Conservation (phyloP, 2,888 invertebrate genomes). For the Chalcis sispes region DNA sequence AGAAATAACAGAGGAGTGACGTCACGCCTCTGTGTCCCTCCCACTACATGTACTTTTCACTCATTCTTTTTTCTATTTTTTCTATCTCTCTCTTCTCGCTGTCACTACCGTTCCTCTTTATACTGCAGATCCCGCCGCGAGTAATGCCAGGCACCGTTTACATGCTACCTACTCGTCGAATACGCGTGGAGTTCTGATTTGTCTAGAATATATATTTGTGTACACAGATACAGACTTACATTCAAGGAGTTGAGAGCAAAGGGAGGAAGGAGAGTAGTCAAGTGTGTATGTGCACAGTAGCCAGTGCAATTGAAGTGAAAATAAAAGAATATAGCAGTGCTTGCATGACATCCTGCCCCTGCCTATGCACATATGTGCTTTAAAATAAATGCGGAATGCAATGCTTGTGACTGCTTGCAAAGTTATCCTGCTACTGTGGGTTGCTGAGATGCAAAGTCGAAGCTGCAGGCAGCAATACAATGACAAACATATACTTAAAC, state of each 20-base stretch:
- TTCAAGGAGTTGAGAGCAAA: constrained; percentile 14
- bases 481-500: constrained; percentile 21
- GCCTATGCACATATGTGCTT: constrained; percentile 25
- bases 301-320: constrained; percentile 1
- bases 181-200: constrained; percentile 22
- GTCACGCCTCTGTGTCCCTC: constrained; percentile 7
- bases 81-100: constrained; percentile 7
- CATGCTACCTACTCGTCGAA: background rate
- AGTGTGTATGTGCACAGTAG: background rate
- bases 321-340: background rate
- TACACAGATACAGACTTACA: background rate
- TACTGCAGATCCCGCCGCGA: constrained; percentile 23
- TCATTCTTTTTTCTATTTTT: background rate
- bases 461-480: constrained; percentile 20
- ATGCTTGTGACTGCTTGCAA: constrained; percentile 27
- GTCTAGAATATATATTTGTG: background rate
- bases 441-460: constrained; percentile 27
- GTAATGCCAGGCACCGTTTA: constrained; percentile 38
- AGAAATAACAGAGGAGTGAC: constrained; percentile 23
- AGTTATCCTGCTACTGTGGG: background rate
- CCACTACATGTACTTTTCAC: background rate
- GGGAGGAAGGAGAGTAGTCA: constrained; percentile 6
- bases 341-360: constrained; percentile 17
- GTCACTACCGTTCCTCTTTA: background rate
- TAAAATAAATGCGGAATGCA: constrained; percentile 46